These are phyloP conservation scores for Melangyna quadrimaculata DNA, from an alignment of 2,888 invertebrate species.

Conservation along the genomic window DNA sequence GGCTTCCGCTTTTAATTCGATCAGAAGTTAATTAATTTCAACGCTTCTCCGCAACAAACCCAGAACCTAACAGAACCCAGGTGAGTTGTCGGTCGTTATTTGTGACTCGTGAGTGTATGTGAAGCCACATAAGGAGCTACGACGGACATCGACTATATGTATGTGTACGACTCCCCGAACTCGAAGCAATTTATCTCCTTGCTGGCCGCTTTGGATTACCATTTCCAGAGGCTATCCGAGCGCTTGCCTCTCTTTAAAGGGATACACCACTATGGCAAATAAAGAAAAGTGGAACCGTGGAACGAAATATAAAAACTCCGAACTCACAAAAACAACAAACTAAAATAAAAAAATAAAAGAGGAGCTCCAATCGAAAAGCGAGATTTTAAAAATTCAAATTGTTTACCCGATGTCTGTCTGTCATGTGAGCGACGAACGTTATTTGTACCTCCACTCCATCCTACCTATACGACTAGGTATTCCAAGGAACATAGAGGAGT, in stretches of 20 bases:
- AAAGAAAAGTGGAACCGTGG: slow-evolving; percentile 6
- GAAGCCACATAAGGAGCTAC: slow-evolving; percentile 66
- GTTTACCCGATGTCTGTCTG: slow-evolving; percentile 67
- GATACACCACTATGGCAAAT: slow-evolving; percentile 37
- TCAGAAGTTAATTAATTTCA: slow-evolving; percentile 72
- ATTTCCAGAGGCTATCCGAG: slow-evolving; percentile 25
- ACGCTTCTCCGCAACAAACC: slow-evolving; percentile 43
- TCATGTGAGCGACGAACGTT: slow-evolving; percentile 54
- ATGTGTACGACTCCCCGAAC: background rate
- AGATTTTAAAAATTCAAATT: slow-evolving; percentile 72
- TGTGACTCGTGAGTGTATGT: background rate
- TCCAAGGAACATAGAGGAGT: slow-evolving; percentile 18
- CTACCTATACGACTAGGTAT: no score
- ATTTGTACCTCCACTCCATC: no score
- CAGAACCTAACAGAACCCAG: slow-evolving; percentile 3
- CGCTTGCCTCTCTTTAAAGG: slow-evolving; percentile 25
- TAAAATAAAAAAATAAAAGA: background rate
- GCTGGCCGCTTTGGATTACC: slow-evolving; percentile 52
- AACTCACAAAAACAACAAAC: background rate
- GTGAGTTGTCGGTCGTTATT: slow-evolving; percentile 7
- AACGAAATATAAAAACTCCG: background rate
- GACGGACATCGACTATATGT: background rate
- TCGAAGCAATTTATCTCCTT: slow-evolving; percentile 60
- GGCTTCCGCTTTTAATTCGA: slow-evolving; percentile 72
- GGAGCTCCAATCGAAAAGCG: slow-evolving; percentile 42